Percentiles rank a stretch among this genome's conserved stretches.
Conservation (phyloP, 2,797 vertebrate genomes). For the Coregonus sp. region DNA sequence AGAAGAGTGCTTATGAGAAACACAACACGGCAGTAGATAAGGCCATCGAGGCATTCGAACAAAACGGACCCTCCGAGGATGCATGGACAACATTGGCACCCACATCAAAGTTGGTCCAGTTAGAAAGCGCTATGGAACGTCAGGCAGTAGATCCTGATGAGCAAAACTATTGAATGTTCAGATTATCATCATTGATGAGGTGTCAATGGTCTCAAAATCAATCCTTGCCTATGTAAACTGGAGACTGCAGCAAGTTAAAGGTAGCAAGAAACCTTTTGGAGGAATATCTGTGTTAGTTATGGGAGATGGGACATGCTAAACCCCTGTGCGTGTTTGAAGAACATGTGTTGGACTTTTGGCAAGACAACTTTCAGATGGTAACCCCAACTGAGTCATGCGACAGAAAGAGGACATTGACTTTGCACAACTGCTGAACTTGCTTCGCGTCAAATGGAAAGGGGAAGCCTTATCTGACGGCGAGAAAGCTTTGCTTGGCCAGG, state of each 20-base stretch:
- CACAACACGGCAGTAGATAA: conserved; percentile 22
- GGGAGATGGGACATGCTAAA: conserved; percentile 15
- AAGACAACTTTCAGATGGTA: conserved; percentile 30
- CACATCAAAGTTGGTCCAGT: conserved; percentile 12
- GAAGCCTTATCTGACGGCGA: conserved; percentile 8
- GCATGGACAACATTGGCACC: conserved; percentile 35
- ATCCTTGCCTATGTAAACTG: conserved; percentile 43
- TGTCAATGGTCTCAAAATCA: conserved; percentile 45
- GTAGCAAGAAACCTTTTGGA: conserved; percentile 30
- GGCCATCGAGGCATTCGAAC: conserved; percentile 26
- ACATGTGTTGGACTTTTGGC: conserved; percentile 25
- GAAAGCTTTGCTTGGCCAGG: conserved; percentile 19
- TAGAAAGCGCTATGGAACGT: conserved; percentile 22
- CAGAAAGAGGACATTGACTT: conserved; percentile 35
- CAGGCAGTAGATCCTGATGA: conserved; percentile 1
- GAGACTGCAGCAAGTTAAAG: conserved; percentile 47
- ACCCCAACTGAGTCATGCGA: conserved; percentile 32
- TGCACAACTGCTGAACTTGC: conserved; percentile 30
- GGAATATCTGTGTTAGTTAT: conserved; percentile 23
- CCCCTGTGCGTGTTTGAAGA: conserved; percentile 31
- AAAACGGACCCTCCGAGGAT: conserved; percentile 17
- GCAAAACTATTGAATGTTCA: conserved; percentile 33
- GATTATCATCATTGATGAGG: conserved; percentile 41
- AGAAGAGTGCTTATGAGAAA: conserved; percentile 23
- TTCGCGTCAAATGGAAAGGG: conserved; percentile 18